Evolutionary conservation across 2,888 invertebrate species (phyloP).

Genomic region (Phalera bucephala): DNA sequence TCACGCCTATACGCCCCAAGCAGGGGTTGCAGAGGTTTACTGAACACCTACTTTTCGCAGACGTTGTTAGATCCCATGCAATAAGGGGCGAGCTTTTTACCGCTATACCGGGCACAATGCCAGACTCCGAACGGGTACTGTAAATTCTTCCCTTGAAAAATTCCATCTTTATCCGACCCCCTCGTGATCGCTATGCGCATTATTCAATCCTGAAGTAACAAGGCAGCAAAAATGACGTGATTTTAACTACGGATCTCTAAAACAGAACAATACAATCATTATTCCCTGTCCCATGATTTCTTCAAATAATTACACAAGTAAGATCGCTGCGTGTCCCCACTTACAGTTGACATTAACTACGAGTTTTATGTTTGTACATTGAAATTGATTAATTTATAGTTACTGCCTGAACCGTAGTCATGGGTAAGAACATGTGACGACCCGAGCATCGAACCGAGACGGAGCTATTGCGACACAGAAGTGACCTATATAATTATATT

Average conservation of each 20-base stretch:
- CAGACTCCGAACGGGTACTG: no score
- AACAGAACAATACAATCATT: background rate
- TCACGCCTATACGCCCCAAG: no score
- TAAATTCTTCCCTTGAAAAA: no score
- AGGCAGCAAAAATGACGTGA: no score
- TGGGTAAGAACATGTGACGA: conserved; percentile 36
- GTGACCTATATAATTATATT: conserved; percentile 12
- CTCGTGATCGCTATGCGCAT: no score
- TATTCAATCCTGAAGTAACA: no score
- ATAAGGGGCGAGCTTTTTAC: no score
- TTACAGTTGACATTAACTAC: conserved; percentile 26
- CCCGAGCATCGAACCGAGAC: conserved; percentile 28
- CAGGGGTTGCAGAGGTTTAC: no score
- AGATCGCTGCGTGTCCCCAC: conserved; percentile 18
- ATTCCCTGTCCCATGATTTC: background rate
- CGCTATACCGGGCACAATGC: no score
- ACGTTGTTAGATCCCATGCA: no score
- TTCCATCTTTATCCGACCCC: no score
- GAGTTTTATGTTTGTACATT: conserved; percentile 30
- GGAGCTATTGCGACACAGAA: conserved; percentile 29
- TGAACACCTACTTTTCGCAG: no score
- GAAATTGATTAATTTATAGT: conserved; percentile 39
- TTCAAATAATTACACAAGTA: conserved; percentile 4
- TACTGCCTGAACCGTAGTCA: conserved; percentile 25
- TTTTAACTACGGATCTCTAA: background rate